phyloP scores from a whole-genome alignment of 2,113 vertebrate genomes.

The Clarias gariepinus region DNA sequence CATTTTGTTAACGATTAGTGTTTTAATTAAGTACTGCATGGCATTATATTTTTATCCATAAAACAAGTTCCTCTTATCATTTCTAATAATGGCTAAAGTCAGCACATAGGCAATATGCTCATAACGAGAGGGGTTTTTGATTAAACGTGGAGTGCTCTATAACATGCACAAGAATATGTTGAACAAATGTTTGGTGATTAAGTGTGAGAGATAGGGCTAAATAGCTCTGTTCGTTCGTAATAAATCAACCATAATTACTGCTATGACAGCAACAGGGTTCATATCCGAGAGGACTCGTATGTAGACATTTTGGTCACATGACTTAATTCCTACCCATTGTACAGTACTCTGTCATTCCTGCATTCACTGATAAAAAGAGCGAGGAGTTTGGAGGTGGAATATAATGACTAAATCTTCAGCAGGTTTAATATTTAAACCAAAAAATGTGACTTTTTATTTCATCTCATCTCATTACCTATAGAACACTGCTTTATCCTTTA shows the following conservation, averaged over 20 bases:
- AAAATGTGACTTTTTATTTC: too few species aligned
- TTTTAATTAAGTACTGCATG: not conserved
- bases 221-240: constrained; percentile 32
- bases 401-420: not conserved
- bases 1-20: not conserved
- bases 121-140: constrained; percentile 20
- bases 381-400: not conserved
- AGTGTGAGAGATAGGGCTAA: constrained; percentile 39
- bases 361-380: not conserved
- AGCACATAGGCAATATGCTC: not conserved
- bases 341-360: not conserved
- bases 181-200: constrained; percentile 51
- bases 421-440: not conserved
- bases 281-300: constrained; percentile 8
- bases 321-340: not conserved
- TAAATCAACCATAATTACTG: constrained; percentile 50
- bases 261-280: constrained; percentile 55
- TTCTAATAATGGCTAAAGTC: not conserved
- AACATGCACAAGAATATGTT: constrained; percentile 46
- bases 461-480: too few species aligned
- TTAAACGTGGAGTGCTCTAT: constrained; percentile 41
- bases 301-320: not conserved
- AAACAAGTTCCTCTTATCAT: not conserved
- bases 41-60: not conserved
- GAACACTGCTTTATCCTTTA: too few species aligned